Conservation (phyloP, 2,113 vertebrate genomes). For the Zapus hudsonius region DNA sequence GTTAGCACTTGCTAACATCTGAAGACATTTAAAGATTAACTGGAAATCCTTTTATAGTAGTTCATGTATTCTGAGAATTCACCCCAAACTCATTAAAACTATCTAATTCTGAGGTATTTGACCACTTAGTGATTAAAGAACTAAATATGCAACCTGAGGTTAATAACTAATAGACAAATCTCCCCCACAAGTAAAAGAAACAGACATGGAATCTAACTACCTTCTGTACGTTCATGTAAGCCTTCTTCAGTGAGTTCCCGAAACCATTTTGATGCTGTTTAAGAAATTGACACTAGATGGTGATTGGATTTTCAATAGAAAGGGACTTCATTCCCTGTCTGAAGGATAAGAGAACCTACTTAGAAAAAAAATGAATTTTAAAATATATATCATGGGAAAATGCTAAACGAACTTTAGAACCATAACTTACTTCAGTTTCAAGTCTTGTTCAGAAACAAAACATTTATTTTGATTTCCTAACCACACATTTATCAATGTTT, state of each 20-base stretch:
- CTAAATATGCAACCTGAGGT: neutral
- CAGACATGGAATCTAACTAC: neutral
- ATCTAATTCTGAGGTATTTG: neutral
- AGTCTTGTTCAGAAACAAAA: slow-evolving; percentile 41
- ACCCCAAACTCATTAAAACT: neutral
- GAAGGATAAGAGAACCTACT: neutral
- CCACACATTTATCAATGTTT: neutral
- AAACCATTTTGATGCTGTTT: slow-evolving; percentile 1
- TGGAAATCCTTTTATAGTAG: neutral
- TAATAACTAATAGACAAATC: neutral
- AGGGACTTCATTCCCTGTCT: neutral
- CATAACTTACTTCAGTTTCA: neutral
- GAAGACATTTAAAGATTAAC: neutral
- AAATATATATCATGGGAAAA: neutral
- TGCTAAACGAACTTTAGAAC: neutral
- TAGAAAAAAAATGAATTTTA: slow-evolving; percentile 24
- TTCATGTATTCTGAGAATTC: neutral
- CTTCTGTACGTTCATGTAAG: neutral
- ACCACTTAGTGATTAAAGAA: neutral
- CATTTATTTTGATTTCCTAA: slow-evolving; percentile 10
- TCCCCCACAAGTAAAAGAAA: neutral
- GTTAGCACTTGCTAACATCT: neutral
- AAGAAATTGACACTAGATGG: neutral
- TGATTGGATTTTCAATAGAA: slow-evolving; percentile 10
- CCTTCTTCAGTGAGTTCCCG: neutral